Evolutionary conservation across 2,113 vertebrate genomes (phyloP), one percentile per base, ranked within the genome.

Genomic region (Amia ocellicauda): DNA sequence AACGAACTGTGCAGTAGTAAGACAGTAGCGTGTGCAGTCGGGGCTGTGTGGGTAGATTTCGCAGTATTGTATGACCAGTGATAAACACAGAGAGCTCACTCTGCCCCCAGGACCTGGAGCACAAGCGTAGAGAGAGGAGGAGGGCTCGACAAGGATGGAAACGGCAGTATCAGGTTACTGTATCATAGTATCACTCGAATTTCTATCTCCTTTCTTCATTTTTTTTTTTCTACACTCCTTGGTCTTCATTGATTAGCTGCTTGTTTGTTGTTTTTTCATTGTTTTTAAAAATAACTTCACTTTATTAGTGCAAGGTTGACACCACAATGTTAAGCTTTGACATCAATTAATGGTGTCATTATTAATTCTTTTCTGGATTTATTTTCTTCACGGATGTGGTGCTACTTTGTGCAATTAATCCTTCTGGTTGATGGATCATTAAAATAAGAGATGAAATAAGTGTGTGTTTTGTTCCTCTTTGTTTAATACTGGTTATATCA

Each of bases 111-210:
- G 81, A 84, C 84, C 80, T 81, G 67, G 73, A 80, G 73, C 78
- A 78, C 77, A 78, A 85, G 75, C 69, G 82, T 63, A 80, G 78
- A 67, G 81, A 69, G 81, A 80, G 78, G 76, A 81, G 77, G 78
- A 71, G 70, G 76, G 77, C 77, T 13, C 61, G 70, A 80, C 80
- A 63, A 66, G 74, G 75, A 83, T 62, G 79, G 80, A 77, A 84
- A 81, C 86, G 81, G 81, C 74, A 78, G 86, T 82, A 80, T 89
- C 85, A n/a, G 78, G 76, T 92, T 91, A 88, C 89, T 81, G 85
- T 77, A 80, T 79, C 83, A 72, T 79, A 83, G 78, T 75, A 80
- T 85, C 74, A 19, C 78, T 71, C 61, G 78, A 77, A 19, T 26
- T 16, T 50, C 43, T 50, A 7, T 61, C 59, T 61, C 4, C 23